phyloP scores from a whole-genome alignment of 2,113 vertebrate genomes.

The Coreoperca whiteheadi region DNA sequence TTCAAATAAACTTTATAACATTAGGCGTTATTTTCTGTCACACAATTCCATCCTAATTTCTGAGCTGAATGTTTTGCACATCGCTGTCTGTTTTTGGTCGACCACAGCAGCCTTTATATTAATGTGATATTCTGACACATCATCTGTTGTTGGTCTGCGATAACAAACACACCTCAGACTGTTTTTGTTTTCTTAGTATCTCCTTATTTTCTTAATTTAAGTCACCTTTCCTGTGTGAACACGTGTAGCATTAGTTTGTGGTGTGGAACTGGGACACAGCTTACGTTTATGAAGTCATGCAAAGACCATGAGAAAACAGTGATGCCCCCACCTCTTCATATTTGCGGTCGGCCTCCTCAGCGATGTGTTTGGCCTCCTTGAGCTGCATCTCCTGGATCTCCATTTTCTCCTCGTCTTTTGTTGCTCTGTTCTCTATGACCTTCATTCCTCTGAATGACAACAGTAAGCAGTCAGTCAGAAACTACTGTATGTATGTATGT shows the following conservation, averaged over 20 bases:
- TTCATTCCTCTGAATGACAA: slow-evolving; percentile 94
- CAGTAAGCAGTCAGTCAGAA: neutral
- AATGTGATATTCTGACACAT: neutral
- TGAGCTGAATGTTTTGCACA: neutral
- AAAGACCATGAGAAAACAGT: neutral
- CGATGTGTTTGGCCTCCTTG: slow-evolving; percentile 98
- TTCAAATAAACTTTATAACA: neutral
- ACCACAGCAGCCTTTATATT: neutral
- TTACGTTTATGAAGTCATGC: no score
- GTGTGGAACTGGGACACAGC: neutral
- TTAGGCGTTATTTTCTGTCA: neutral
- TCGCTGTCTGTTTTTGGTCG: neutral
- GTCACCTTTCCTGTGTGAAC: neutral
- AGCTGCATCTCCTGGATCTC: slow-evolving; percentile 99
- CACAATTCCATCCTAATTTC: neutral
- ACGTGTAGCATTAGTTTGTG: neutral
- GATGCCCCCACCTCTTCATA: slow-evolving; percentile 91
- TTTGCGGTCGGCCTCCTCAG: slow-evolving; percentile 98
- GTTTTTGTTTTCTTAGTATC: neutral
- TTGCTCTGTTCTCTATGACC: slow-evolving; percentile 97
- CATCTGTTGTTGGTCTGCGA: neutral
- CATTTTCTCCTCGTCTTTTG: slow-evolving; percentile 99
- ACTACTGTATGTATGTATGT: no score
- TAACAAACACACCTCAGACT: neutral
- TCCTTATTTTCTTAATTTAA: neutral